Base-by-base conservation (phyloP, 2,888 invertebrate species). In the Coelinius sp. region DNA sequence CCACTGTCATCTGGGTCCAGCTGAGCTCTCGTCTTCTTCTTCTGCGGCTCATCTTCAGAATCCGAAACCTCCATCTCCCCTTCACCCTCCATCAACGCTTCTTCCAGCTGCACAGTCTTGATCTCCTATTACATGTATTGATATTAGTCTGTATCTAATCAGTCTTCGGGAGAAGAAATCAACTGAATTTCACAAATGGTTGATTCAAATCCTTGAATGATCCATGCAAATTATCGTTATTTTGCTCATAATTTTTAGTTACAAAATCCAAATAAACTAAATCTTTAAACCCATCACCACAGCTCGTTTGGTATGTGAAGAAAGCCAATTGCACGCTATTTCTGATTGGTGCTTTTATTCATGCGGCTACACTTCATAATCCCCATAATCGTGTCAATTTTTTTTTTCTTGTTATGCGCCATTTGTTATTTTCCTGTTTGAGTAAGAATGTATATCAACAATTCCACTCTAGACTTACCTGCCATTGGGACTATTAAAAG, bases 61-160 rank as follows among this genome's bases (percentile, higher is more conserved):
- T 95, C 95, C 0, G 95, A 95, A 79, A 95, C 92, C 80, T 95
- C 95, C 95, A 95, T 95, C 88, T 95, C 95, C 80, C 94, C 95
- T 81, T 95, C 94, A 46, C 93, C 93, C 78, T 92, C 92, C 80
- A 89, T 90, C 38, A 92, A 81, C 75, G 90, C 90, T 82, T 93
- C 92, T 80, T 92, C 92, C 81, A 93, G 85, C 82, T 93, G 92
- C 35, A 92, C 89, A 71, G 91, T 91, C 86, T 92, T 92, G 81
- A 93, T 92, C 85, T 93, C 93, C 93, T 93, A 89, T 77, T 72
- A 70, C 70, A 64, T 53, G 73, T 10, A 10, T 8, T 31, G 31
- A n/a, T 8, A 59, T 59, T 59, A 59, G 14, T 27, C 3, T 10
- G 17, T 5, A 7, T 12, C 56, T 49, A 35, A 68, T 46, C 14